Evolutionary conservation across 2,888 invertebrate genomes (phyloP).

Genomic region (Leptinotarsa peninsularis): DNA sequence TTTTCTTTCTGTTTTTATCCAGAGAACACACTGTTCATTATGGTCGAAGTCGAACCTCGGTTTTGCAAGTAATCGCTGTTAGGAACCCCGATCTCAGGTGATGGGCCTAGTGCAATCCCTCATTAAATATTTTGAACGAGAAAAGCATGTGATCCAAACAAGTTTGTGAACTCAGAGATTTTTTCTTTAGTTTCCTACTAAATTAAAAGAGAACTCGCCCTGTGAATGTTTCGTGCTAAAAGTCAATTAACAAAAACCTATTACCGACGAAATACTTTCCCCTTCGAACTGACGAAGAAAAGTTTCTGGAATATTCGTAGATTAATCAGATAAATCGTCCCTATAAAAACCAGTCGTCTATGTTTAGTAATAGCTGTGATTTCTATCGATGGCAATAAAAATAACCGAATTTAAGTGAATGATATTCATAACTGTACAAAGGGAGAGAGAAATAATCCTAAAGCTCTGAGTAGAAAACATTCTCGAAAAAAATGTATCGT

Average conservation of each 20-base stretch:
- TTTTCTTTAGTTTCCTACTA: not conserved
- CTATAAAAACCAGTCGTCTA: constrained; percentile 1
- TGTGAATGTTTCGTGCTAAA: constrained; percentile 28
- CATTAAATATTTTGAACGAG: no score
- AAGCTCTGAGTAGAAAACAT: no score
- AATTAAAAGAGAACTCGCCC: constrained; percentile 25
- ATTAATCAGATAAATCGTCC: constrained; percentile 9
- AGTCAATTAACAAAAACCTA: constrained; percentile 31
- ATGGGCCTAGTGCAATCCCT: no score
- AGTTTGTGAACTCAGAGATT: not conserved
- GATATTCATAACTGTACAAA: not conserved
- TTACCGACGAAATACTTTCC: constrained; percentile 29
- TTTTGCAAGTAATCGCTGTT: no score
- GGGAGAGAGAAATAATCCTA: not conserved
- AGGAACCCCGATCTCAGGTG: no score
- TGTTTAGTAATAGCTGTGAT: not conserved
- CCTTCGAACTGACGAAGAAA: constrained; percentile 2
- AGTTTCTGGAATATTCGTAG: constrained; percentile 14
- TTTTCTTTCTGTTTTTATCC: no score
- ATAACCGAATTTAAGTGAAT: not conserved
- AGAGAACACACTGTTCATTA: no score
- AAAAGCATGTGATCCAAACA: no score
- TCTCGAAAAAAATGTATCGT: no score
- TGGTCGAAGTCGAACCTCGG: no score
- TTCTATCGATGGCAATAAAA: constrained; percentile 1